A percentile compares a stretch with the other conserved stretches of the same genome.
phyloP scores from a whole-genome alignment of 2,888 invertebrate species.

The Phragmatobia fuliginosa region DNA sequence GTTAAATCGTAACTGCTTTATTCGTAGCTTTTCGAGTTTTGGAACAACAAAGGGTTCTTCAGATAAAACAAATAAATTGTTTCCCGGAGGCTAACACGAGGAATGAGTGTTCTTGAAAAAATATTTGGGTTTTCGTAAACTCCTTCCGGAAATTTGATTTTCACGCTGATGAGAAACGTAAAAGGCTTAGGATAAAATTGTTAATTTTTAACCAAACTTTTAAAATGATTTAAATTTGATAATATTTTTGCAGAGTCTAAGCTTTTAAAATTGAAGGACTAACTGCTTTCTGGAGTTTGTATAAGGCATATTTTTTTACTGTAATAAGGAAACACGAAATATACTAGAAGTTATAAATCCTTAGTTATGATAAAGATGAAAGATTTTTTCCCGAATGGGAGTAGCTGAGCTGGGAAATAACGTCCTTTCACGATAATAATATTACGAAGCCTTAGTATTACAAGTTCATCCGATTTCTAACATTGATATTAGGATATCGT shows the following conservation, averaged over 20 bases:
- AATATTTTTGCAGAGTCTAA: background rate
- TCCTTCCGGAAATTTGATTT: constrained; percentile 53
- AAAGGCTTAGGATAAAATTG: constrained; percentile 24
- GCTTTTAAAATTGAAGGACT: background rate
- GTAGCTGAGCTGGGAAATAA: background rate
- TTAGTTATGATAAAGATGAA: background rate
- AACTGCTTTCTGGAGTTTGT: background rate
- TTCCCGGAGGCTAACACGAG: constrained; percentile 59
- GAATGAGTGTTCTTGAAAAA: constrained; percentile 61
- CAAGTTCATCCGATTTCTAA: too few relatives aligned
- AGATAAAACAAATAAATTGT: constrained; percentile 78
- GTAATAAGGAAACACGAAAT: background rate
- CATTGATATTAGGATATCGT: too few relatives aligned
- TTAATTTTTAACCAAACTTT: background rate
- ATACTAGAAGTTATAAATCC: background rate
- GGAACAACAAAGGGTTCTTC: constrained; percentile 70
- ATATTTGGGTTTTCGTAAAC: constrained; percentile 56
- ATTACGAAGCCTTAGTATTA: too few relatives aligned
- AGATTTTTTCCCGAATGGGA: background rate
- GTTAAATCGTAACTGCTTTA: constrained; percentile 74
- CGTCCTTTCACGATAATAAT: background rate
- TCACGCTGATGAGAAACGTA: constrained; percentile 30
- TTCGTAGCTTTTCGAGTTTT: constrained; percentile 65
- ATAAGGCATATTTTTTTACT: background rate
- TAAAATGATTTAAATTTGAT: background rate